Conservation (phyloP, 1,140 invertebrate genomes). For the Cyphomyrmex costatus region DNA sequence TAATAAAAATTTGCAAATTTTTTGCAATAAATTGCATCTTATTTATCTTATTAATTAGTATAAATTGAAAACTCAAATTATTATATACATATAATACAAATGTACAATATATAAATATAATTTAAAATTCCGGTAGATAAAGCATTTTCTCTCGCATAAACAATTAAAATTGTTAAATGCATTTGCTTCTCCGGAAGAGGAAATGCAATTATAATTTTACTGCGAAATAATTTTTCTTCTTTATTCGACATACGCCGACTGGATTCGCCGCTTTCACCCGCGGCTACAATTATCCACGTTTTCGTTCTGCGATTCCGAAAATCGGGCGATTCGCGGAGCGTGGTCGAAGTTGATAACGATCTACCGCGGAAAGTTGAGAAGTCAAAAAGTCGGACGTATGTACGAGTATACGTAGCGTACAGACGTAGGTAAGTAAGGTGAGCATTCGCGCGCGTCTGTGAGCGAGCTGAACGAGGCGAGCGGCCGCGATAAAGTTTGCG, state of each 20-base stretch:
- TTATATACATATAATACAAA: too few relatives aligned
- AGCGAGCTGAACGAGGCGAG: not conserved
- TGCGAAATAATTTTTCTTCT: slow-evolving; percentile 45
- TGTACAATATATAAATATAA: not conserved
- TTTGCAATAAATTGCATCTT: slow-evolving; percentile 10
- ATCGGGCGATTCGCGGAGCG: slow-evolving; percentile 56
- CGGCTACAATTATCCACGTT: slow-evolving; percentile 53
- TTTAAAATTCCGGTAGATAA: slow-evolving; percentile 13
- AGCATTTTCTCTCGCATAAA: slow-evolving; percentile 7
- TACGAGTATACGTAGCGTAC: not conserved
- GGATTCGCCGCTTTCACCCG: slow-evolving; percentile 1
- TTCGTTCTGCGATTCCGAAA: slow-evolving; percentile 49
- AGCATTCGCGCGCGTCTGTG: slow-evolving; percentile 12
- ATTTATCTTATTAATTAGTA: slow-evolving; percentile 27
- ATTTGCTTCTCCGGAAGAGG: slow-evolving; percentile 21
- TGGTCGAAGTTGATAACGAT: slow-evolving; percentile 64
- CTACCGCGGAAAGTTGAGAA: slow-evolving; percentile 44
- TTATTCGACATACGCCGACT: not conserved
- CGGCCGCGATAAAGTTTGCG: slow-evolving; percentile 60
- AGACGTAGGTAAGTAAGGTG: slow-evolving; percentile 39
- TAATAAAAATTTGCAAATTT: slow-evolving; percentile 1
- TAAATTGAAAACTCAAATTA: slow-evolving; percentile 19
- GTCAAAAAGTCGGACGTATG: slow-evolving; percentile 29
- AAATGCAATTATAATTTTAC: slow-evolving; percentile 46
- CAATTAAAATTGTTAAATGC: slow-evolving; percentile 45